phyloP scores from a whole-genome alignment of 2,888 invertebrate genomes.

The Dynastes grantii region DNA sequence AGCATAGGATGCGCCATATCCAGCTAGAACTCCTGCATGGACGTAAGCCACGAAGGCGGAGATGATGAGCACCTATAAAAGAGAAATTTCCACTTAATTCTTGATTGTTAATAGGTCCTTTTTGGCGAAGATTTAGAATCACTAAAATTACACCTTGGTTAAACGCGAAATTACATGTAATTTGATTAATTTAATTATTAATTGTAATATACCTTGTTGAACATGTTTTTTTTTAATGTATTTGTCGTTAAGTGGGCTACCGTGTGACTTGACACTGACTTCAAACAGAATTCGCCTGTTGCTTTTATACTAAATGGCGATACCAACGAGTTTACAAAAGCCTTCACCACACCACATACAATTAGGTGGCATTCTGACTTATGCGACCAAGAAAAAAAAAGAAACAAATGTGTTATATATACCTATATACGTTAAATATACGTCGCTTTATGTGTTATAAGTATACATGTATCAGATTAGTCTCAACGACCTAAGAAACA shows the following conservation, averaged over 20 bases:
- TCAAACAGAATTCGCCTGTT: slow-evolving; percentile 11
- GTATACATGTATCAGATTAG: too few relatives aligned
- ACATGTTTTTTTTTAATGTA: slow-evolving; percentile 14
- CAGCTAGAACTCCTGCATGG: slow-evolving; percentile 57
- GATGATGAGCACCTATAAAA: slow-evolving; percentile 56
- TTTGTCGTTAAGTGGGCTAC: neutral
- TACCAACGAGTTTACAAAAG: slow-evolving; percentile 22
- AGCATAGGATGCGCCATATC: slow-evolving; percentile 53
- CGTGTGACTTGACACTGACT: slow-evolving; percentile 44
- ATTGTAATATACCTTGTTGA: slow-evolving; percentile 34
- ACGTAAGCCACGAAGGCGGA: slow-evolving; percentile 56
- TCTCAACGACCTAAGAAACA: neutral
- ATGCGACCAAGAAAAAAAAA: slow-evolving; percentile 6
- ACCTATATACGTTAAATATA: slow-evolving; percentile 1
- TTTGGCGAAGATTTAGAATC: neutral
- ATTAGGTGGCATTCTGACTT: slow-evolving; percentile 4
- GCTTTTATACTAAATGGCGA: slow-evolving; percentile 37
- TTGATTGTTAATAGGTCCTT: too few relatives aligned
- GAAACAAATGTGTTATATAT: slow-evolving; percentile 21
- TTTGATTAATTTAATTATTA: neutral
- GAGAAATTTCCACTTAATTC: neutral
- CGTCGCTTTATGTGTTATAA: neutral
- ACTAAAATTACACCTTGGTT: neutral
- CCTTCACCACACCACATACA: slow-evolving; percentile 13
- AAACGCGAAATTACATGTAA: neutral